Conservation (phyloP, 2,113 vertebrate genomes). For the Psophia crepitans region DNA sequence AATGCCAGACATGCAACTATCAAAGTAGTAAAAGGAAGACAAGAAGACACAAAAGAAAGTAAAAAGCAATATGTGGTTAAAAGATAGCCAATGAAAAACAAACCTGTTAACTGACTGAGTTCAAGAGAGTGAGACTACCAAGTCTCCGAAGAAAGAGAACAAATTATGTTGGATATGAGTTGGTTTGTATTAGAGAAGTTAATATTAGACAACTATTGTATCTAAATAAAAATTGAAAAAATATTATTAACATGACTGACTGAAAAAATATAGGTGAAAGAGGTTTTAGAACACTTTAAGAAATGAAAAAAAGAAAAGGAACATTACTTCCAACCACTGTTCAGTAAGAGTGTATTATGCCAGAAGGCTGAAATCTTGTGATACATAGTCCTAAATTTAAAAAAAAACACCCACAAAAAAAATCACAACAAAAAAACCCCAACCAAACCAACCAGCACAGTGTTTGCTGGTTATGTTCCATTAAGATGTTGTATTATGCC, state of each 20-base stretch:
- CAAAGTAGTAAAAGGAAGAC: background rate
- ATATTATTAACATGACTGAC: background rate
- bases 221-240: background rate
- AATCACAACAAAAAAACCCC: no score
- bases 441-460: background rate
- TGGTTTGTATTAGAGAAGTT: background rate
- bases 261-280: background rate
- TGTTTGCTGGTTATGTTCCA: background rate
- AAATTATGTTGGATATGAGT: background rate
- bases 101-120: background rate
- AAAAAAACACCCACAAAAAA: no score
- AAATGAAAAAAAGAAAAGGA: rapidly evolving
- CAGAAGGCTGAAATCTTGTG: background rate
- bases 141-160: background rate
- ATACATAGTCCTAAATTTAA: background rate
- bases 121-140: background rate
- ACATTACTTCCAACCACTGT: background rate
- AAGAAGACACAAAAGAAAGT: background rate
- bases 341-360: background rate
- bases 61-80: background rate
- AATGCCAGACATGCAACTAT: background rate
- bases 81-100: background rate
- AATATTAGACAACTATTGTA: background rate
- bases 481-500: background rate
- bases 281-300: background rate